These are phyloP conservation scores for Typhlichthys subterraneus DNA, from an alignment of 2,797 vertebrate genomes.

Conservation along the genomic window DNA sequence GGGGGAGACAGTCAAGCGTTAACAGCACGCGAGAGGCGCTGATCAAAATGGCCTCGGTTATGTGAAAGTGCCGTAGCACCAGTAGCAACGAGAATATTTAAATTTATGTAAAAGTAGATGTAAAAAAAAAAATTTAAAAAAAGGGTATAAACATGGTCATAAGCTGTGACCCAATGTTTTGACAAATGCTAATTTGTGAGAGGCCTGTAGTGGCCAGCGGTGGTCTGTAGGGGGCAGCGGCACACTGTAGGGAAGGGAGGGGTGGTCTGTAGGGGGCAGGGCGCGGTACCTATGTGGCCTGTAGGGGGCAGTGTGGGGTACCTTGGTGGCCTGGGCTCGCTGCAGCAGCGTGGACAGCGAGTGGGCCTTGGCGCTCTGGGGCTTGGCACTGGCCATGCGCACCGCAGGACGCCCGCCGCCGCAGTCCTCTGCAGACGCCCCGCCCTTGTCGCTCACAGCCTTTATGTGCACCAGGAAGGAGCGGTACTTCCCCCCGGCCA, in stretches of 20 bases:
- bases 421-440: conserved; percentile 80
- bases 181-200: too few relatives aligned
- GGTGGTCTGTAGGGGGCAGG: too few relatives aligned
- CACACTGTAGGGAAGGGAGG: too few relatives aligned
- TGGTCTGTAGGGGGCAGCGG: too few relatives aligned
- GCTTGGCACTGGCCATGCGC: conserved; percentile 89
- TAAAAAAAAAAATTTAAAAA: too few relatives aligned
- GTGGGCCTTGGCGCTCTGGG: conserved; percentile 89
- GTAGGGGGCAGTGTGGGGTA: conserved; percentile 50
- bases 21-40: too few relatives aligned
- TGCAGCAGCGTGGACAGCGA: conserved; percentile 94
- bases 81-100: background rate
- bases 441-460: conserved; percentile 88
- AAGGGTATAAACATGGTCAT: too few relatives aligned
- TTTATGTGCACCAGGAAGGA: conserved; percentile 99
- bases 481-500: conserved; percentile 98
- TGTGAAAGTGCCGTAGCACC: background rate
- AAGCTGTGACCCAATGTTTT: too few relatives aligned
- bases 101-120: too few relatives aligned
- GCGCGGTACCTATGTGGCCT: too few relatives aligned
- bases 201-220: too few relatives aligned
- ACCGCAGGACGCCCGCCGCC: conserved; percentile 90
- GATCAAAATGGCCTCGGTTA: background rate
- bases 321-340: conserved; percentile 96
- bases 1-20: background rate